Percentiles rank a stretch among this genome's conserved stretches.
These are phyloP conservation scores for Leptopilina clavipes DNA, from an alignment of 1,140 invertebrate species.

Conservation along the genomic window DNA sequence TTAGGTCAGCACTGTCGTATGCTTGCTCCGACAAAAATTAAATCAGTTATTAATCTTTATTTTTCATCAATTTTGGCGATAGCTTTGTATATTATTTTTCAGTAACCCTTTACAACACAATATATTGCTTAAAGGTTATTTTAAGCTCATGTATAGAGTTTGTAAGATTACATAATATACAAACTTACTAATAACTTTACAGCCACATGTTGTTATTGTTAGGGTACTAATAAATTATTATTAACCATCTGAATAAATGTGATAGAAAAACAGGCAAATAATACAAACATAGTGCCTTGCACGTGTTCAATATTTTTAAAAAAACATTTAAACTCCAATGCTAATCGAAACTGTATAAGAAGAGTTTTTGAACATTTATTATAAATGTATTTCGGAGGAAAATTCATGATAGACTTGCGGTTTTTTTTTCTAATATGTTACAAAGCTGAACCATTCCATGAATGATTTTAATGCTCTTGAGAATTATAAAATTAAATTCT, in stretches of 20 bases:
- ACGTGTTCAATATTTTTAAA: slow-evolving; percentile 65
- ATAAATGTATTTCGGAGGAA: slow-evolving; percentile 72
- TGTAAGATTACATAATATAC: no score
- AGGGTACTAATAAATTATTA: slow-evolving; percentile 55
- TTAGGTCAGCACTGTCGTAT: not conserved
- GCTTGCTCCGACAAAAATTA: slow-evolving; percentile 43
- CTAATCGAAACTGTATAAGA: slow-evolving; percentile 45
- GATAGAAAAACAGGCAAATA: slow-evolving; percentile 59
- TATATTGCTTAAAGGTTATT: no score
- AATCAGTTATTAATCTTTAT: slow-evolving; percentile 1
- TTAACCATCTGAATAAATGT: slow-evolving; percentile 50
- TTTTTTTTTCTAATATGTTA: slow-evolving; percentile 66
- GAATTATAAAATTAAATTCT: slow-evolving; percentile 45
- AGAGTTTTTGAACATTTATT: slow-evolving; percentile 58
- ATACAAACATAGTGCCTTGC: slow-evolving; percentile 71
- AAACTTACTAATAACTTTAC: no score
- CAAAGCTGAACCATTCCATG: slow-evolving; percentile 56
- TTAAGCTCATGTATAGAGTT: no score
- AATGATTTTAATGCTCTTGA: slow-evolving; percentile 61
- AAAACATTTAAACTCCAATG: slow-evolving; percentile 48
- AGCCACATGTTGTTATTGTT: no score
- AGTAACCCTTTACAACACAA: slow-evolving; percentile 37
- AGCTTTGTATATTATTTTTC: slow-evolving; percentile 55
- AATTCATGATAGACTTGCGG: slow-evolving; percentile 68
- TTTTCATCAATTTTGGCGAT: slow-evolving; percentile 13